Conservation (phyloP, 2,888 invertebrate genomes). For the Drosophila dives region DNA sequence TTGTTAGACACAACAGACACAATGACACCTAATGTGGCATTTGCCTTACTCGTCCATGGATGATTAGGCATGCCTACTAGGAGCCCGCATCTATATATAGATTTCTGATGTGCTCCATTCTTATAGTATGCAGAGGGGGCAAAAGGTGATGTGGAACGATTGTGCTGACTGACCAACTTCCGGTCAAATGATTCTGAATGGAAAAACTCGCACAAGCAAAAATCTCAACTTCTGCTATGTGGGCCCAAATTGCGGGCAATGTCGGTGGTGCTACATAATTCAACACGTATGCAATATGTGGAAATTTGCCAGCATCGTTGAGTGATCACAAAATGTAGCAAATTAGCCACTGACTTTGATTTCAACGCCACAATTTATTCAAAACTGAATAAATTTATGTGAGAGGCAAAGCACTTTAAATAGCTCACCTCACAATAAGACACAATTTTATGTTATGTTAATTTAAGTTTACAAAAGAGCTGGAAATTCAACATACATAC, state of each 20-base stretch:
- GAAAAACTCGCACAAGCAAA: slow-evolving; percentile 58
- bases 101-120: not conserved
- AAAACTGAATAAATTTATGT: slow-evolving; percentile 42
- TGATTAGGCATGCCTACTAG: slow-evolving; percentile 65
- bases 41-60: slow-evolving; percentile 67
- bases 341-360: slow-evolving; percentile 63
- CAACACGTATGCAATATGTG: slow-evolving; percentile 66
- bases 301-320: slow-evolving; percentile 67
- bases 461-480: not conserved
- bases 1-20: slow-evolving; percentile 17
- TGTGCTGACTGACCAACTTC: slow-evolving; percentile 79
- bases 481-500: not conserved
- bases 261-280: slow-evolving; percentile 25
- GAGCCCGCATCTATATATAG: slow-evolving; percentile 10
- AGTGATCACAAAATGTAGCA: slow-evolving; percentile 74
- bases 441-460: not conserved
- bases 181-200: slow-evolving; percentile 74
- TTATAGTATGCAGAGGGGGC: slow-evolving; percentile 1
- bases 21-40: slow-evolving; percentile 63
- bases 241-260: not conserved
- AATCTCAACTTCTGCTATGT: slow-evolving; percentile 31
- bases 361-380: slow-evolving; percentile 60
- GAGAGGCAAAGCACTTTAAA: not conserved
- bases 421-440: not conserved
- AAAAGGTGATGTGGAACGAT: slow-evolving; percentile 67